A percentile compares a stretch with the other conserved stretches of the same genome.
phyloP scores from a whole-genome alignment of 2,113 vertebrate species.

The Saguinus imperator region DNA sequence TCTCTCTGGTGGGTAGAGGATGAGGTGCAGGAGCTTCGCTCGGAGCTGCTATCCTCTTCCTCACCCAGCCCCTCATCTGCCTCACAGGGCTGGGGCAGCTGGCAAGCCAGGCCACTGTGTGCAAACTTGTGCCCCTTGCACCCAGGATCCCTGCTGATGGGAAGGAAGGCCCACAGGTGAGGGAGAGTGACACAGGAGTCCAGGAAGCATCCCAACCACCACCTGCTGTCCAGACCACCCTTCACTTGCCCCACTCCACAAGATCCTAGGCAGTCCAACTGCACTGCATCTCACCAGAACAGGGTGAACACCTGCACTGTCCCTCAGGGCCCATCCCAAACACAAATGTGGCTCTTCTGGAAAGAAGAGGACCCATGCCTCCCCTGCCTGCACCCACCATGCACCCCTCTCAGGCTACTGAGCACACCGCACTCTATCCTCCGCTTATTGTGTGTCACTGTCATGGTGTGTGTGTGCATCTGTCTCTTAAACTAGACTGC shows the following conservation, averaged over 20 bases:
- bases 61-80: conserved; percentile 94
- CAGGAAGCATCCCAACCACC: background rate
- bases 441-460: background rate
- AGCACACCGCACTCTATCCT: background rate
- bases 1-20: conserved; percentile 98
- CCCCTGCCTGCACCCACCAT: background rate
- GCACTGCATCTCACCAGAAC: background rate
- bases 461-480: background rate
- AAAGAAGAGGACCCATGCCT: background rate
- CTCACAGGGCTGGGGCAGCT: conserved; percentile 90
- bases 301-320: background rate
- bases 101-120: conserved; percentile 91
- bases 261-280: background rate
- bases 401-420: background rate
- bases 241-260: background rate
- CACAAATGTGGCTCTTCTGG: background rate
- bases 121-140: conserved; percentile 98
- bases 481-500: background rate
- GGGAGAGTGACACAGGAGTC: background rate
- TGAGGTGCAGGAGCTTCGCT: conserved; percentile 98
- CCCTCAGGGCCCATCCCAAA: background rate
- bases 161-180: conserved; percentile 54
- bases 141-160: conserved; percentile 90
- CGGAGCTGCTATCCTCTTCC: conserved; percentile 98
- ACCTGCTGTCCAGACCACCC: background rate